phyloP scores from a whole-genome alignment of 2,113 vertebrate species.

The Gymnobelideus leadbeateri region DNA sequence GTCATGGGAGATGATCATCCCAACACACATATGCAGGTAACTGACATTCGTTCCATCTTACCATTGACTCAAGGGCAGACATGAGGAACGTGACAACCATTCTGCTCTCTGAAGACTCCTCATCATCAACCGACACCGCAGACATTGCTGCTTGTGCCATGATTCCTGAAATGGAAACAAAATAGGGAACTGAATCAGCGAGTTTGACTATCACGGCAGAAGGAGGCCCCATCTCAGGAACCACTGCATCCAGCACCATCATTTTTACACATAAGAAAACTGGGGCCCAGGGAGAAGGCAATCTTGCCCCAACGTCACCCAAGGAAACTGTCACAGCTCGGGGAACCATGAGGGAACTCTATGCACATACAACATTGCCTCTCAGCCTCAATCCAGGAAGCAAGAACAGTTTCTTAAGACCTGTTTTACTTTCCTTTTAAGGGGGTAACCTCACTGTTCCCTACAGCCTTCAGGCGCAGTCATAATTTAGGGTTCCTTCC shows the following conservation, averaged over 20 bases:
- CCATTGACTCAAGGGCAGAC: constrained; percentile 89
- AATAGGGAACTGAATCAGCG: background rate
- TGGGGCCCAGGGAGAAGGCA: background rate
- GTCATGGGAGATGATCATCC: background rate
- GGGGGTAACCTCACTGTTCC: background rate
- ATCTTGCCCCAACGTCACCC: background rate
- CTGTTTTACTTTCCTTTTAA: background rate
- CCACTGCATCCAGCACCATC: background rate
- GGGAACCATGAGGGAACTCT: background rate
- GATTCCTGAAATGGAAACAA: constrained; percentile 69
- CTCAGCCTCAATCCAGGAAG: background rate
- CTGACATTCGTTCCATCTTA: constrained; percentile 63
- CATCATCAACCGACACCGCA: constrained; percentile 63
- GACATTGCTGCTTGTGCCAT: constrained; percentile 82
- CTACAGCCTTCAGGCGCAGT: background rate
- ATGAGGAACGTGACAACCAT: constrained; percentile 87
- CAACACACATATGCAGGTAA: background rate
- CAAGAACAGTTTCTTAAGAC: background rate
- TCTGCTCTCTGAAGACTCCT: constrained; percentile 83
- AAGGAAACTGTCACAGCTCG: background rate
- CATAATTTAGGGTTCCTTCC: background rate
- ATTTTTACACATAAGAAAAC: background rate
- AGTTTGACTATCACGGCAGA: background rate
- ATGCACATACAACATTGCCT: background rate
- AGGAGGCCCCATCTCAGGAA: too few species aligned